Evolutionary conservation across 2,797 vertebrate genomes (phyloP).

Genomic region (Phoebastria nigripes): DNA sequence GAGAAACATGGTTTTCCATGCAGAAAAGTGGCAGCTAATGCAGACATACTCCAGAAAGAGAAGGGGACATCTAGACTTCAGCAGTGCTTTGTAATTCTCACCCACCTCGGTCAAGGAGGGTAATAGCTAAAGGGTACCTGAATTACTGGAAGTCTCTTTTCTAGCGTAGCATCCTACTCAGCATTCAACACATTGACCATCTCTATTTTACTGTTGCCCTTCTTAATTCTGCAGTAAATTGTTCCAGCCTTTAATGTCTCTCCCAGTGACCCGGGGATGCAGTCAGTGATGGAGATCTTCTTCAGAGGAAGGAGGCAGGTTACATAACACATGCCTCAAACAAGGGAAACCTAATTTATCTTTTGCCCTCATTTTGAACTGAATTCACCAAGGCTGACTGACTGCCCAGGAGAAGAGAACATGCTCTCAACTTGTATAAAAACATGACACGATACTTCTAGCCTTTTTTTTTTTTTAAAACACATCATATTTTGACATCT

Average conservation of each 20-base stretch:
- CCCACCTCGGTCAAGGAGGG: background rate
- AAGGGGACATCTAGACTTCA: background rate
- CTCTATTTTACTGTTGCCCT: background rate
- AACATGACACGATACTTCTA: background rate
- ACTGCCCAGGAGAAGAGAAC: background rate
- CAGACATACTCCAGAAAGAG: background rate
- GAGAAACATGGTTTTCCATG: background rate
- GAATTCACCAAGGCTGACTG: constrained; percentile 9
- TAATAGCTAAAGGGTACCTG: background rate
- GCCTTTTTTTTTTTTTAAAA: background rate
- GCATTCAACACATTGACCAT: background rate
- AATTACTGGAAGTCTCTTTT: background rate
- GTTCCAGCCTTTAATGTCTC: background rate
- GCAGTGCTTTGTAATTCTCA: background rate
- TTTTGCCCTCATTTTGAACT: background rate
- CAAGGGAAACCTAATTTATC: constrained; percentile 23
- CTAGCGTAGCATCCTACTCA: background rate
- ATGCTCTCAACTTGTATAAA: background rate
- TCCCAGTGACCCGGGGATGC: background rate
- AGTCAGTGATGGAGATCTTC: constrained; percentile 11
- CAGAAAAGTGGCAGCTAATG: background rate
- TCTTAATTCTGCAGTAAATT: constrained; percentile 47
- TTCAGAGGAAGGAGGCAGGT: constrained; percentile 13
- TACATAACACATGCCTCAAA: background rate
- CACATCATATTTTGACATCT: background rate